Percentiles rank a stretch among this genome's conserved stretches.
Evolutionary conservation across 37 sponge, comb jelly and placozoan genomes (phyloP).

Genomic region (Chondrilla cf. caribensis): DNA sequence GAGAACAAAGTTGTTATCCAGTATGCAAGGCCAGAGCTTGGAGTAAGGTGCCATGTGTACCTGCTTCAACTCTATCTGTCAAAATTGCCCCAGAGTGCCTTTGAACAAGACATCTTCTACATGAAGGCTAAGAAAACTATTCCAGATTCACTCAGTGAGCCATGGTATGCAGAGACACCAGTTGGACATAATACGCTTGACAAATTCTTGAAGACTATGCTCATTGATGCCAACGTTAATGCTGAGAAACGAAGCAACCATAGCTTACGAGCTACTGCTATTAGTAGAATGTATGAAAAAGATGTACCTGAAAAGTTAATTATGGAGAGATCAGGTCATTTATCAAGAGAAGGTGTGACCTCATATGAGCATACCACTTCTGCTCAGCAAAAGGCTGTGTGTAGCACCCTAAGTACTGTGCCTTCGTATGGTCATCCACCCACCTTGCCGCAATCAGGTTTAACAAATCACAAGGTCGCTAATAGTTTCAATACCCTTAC

Average conservation of each 20-base stretch:
- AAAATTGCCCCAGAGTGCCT: constrained; percentile 34
- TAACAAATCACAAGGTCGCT: too few relatives aligned
- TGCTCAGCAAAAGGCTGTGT: neutral
- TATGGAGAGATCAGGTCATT: constrained; percentile 24
- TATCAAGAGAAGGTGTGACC: constrained; percentile 9
- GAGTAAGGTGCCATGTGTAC: constrained; percentile 32
- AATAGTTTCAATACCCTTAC: too few relatives aligned
- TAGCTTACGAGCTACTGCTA: constrained; percentile 39
- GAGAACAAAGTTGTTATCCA: constrained; percentile 34
- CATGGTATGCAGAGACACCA: constrained; percentile 30
- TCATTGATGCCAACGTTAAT: neutral
- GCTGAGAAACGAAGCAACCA: constrained; percentile 31
- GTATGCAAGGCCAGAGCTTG: constrained; percentile 16
- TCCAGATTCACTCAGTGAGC: constrained; percentile 13
- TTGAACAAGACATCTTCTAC: constrained; percentile 35
- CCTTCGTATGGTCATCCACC: too few relatives aligned
- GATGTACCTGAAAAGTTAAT: constrained; percentile 25
- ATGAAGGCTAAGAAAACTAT: constrained; percentile 18
- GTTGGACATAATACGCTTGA: constrained; percentile 39
- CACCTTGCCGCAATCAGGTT: too few relatives aligned
- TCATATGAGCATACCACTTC: constrained; percentile 30
- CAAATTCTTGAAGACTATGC: constrained; percentile 11
- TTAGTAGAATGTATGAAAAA: constrained; percentile 12
- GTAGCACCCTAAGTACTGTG: too few relatives aligned
- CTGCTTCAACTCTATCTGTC: constrained; percentile 29